These are phyloP conservation scores for Caenorhabditis sinica DNA, from an alignment of 2,888 invertebrate species.

Conservation along the genomic window DNA sequence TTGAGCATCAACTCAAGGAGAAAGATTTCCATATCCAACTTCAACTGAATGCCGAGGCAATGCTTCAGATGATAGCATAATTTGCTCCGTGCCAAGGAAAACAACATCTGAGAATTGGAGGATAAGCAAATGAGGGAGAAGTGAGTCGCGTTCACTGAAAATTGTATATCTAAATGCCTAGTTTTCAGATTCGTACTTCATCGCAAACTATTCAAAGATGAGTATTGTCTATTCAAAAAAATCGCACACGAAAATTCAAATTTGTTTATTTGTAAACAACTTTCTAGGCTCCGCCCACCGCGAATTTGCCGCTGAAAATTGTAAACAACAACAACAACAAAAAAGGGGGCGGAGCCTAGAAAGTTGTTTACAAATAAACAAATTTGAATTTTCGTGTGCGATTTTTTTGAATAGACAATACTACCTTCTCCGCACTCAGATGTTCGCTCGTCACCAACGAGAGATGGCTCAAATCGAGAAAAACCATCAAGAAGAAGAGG, in stretches of 20 bases:
- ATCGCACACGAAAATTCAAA: too few relatives aligned
- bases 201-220: conserved; percentile 96
- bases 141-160: conserved; percentile 87
- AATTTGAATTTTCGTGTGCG: too few relatives aligned
- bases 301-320: too few relatives aligned
- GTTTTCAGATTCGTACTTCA: conserved; percentile 91
- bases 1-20: conserved; percentile 87
- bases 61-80: conserved; percentile 88
- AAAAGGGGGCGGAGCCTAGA: too few relatives aligned
- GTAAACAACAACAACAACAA: too few relatives aligned
- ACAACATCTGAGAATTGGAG: conserved; percentile 97
- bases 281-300: too few relatives aligned
- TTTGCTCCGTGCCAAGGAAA: conserved; percentile 89
- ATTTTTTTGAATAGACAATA: too few relatives aligned
- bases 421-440: conserved; percentile 95
- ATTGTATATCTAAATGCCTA: neutral
- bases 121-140: conserved; percentile 98
- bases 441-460: conserved; percentile 93
- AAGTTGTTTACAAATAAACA: too few relatives aligned
- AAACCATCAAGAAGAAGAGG: conserved; percentile 87
- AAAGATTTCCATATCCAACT: conserved; percentile 70
- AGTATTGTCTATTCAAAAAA: too few relatives aligned
- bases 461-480: conserved; percentile 94
- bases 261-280: too few relatives aligned
- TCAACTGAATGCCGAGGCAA: conserved; percentile 72